These are phyloP conservation scores for Mormyrus iriodes DNA, from an alignment of 2,113 vertebrate genomes.

Conservation along the genomic window DNA sequence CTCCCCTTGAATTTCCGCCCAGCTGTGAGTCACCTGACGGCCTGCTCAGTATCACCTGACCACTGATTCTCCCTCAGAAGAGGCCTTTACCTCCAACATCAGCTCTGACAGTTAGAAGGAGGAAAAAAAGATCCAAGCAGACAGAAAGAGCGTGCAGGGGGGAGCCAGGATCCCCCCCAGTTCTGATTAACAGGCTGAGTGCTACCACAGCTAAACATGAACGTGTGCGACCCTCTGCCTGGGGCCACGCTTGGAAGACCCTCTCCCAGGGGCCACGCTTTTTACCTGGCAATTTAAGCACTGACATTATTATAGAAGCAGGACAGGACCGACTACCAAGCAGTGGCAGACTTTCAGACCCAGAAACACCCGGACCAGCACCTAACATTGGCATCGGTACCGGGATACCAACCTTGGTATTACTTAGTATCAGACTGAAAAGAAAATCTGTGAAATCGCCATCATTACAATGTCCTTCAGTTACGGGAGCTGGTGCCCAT, in stretches of 20 bases:
- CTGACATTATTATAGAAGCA: background rate
- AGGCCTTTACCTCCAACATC: too few species aligned
- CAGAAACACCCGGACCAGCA: background rate
- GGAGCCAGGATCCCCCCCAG: background rate
- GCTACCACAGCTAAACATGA: background rate
- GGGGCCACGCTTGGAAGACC: background rate
- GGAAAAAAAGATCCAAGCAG: background rate
- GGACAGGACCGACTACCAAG: background rate
- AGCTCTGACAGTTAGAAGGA: background rate
- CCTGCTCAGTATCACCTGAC: background rate
- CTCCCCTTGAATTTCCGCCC: background rate
- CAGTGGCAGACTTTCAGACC: background rate
- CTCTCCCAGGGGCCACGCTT: background rate
- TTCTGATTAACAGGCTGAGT: background rate
- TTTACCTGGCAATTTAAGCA: background rate
- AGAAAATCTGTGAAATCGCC: background rate
- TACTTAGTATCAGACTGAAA: background rate
- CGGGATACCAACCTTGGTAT: background rate
- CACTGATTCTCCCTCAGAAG: background rate
- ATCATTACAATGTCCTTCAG: background rate
- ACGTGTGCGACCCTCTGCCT: background rate
- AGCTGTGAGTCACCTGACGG: background rate
- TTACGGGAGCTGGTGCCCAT: background rate
- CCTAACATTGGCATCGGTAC: background rate
- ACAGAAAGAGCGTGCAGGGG: background rate